These are phyloP conservation scores for Falcunculus frontatus DNA, from an alignment of 2,113 vertebrate species.

Conservation along the genomic window DNA sequence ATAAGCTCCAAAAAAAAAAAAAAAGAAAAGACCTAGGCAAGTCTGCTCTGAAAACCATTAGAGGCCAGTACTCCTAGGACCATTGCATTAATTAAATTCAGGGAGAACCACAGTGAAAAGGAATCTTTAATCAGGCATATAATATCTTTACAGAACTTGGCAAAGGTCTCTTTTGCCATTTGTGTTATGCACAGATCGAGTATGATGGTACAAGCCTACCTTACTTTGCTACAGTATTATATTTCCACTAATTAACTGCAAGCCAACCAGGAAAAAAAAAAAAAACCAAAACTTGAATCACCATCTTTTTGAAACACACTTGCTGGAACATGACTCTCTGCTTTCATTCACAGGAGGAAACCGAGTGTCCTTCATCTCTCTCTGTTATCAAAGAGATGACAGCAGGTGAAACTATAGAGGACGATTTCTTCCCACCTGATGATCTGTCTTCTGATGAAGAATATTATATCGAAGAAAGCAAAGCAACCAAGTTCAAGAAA, in stretches of 20 bases:
- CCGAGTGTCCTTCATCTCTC: constrained; percentile 83
- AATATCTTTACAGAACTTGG: background rate
- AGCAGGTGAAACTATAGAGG: constrained; percentile 72
- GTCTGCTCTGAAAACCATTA: background rate
- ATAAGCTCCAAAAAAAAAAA: background rate
- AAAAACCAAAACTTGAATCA: background rate
- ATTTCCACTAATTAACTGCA: background rate
- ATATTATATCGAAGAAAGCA: constrained; percentile 85
- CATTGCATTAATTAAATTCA: background rate
- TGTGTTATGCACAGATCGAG: background rate
- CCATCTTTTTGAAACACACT: background rate
- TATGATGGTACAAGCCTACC: background rate
- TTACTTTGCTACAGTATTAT: background rate
- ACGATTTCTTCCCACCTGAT: constrained; percentile 78
- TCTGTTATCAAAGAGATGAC: constrained; percentile 79
- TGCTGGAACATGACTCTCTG: constrained; percentile 18
- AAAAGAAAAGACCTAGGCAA: background rate
- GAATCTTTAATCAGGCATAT: background rate
- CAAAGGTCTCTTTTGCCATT: background rate
- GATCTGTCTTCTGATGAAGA: constrained; percentile 97
- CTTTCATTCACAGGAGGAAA: constrained; percentile 80
- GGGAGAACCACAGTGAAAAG: background rate
- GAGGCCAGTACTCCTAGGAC: background rate
- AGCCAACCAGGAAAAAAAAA: background rate
- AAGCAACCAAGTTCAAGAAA: constrained; percentile 83